phyloP scores from a whole-genome alignment of 92 coral and sea anemone genomes.

The Zoanthus solanderi region DNA sequence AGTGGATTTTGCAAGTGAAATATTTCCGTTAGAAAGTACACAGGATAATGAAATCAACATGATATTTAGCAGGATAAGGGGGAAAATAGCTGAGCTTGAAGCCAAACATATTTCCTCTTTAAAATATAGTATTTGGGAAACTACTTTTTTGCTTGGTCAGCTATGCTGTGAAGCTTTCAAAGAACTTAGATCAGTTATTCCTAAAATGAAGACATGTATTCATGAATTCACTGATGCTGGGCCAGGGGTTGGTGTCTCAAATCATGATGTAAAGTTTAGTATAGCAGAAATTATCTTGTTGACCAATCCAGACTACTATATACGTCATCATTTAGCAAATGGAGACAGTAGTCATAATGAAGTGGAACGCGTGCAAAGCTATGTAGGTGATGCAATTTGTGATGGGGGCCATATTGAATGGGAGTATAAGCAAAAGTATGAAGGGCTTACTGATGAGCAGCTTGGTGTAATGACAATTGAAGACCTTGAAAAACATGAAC shows the following conservation, averaged over 20 bases:
- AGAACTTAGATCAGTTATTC: background rate
- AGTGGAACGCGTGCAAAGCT: constrained; percentile 46
- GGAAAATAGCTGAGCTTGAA: constrained; percentile 3
- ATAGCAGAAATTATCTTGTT: constrained; percentile 5
- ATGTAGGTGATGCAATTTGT: constrained; percentile 59
- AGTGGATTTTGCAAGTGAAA: constrained; percentile 1
- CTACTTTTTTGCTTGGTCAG: constrained; percentile 3
- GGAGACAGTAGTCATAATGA: constrained; percentile 16
- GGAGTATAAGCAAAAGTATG: constrained; percentile 42
- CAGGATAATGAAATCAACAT: constrained; percentile 2
- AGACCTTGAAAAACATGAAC: constrained; percentile 42
- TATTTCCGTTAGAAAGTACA: constrained; percentile 1
- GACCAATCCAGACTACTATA: constrained; percentile 15
- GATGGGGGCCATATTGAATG: constrained; percentile 50
- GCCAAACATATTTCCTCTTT: constrained; percentile 3
- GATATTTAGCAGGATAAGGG: constrained; percentile 3
- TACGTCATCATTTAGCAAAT: constrained; percentile 10
- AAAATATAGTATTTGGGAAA: constrained; percentile 1
- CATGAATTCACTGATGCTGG: constrained; percentile 9
- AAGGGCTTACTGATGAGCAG: constrained; percentile 49
- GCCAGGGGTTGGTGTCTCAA: constrained; percentile 8
- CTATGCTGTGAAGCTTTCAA: constrained; percentile 3
- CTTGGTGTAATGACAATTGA: constrained; percentile 38
- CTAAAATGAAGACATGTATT: background rate
- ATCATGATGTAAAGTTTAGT: constrained; percentile 18